phyloP scores from a whole-genome alignment of 2,113 vertebrate genomes.

The Xiphias gladius region DNA sequence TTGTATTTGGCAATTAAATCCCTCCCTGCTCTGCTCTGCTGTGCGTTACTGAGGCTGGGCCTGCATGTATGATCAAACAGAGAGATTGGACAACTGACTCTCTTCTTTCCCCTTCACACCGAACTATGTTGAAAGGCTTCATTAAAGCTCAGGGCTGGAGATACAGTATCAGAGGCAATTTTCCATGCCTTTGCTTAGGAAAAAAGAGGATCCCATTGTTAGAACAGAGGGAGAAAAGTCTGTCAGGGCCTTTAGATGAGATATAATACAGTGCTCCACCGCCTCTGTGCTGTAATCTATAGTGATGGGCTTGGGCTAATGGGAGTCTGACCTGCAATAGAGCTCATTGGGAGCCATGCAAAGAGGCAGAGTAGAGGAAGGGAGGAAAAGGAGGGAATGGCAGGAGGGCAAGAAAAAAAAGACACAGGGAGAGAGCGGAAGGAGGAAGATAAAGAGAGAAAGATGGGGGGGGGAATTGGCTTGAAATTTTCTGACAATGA shows the following conservation, averaged over 20 bases:
- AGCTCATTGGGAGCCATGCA: conserved; percentile 71
- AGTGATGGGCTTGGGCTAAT: conserved; percentile 76
- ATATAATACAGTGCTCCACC: conserved; percentile 73
- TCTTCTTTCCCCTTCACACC: conserved; percentile 42
- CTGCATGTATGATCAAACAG: conserved; percentile 72
- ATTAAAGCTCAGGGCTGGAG: conserved; percentile 77
- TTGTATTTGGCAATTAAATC: conserved; percentile 66
- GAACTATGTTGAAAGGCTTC: conserved; percentile 74
- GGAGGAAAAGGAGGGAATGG: conserved; percentile 31
- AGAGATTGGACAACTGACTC: conserved; percentile 53
- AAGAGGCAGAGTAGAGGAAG: conserved; percentile 49
- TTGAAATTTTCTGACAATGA: conserved; percentile 83
- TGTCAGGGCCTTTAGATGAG: conserved; percentile 74
- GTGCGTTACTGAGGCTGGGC: conserved; percentile 44
- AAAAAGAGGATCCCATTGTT: conserved; percentile 77
- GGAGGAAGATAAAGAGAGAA: conserved; percentile 68
- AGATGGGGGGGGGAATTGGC: conserved; percentile 71
- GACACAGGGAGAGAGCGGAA: conserved; percentile 25
- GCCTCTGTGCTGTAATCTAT: conserved; percentile 75
- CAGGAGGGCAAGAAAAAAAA: conserved; percentile 43
- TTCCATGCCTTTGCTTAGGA: conserved; percentile 70
- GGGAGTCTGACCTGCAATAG: conserved; percentile 79
- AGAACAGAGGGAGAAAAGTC: conserved; percentile 64
- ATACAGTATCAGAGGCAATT: conserved; percentile 80
- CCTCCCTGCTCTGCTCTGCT: conserved; percentile 34